Evolutionary conservation across 1,140 invertebrate species (phyloP).

Genomic region (Cotesia chilonis): DNA sequence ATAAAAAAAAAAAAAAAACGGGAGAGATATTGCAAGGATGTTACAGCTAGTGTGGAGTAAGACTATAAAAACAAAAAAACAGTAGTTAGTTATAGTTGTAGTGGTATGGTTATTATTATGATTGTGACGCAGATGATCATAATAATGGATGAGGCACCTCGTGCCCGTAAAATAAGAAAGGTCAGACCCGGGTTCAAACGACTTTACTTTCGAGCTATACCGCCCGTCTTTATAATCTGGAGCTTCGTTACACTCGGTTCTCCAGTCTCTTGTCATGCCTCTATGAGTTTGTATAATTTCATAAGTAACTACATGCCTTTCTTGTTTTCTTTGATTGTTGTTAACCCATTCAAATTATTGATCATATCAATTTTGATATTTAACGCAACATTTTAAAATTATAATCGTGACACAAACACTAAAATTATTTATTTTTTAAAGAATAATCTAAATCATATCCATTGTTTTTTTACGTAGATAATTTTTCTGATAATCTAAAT

Average conservation of each 20-base stretch:
- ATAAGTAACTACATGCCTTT: background rate
- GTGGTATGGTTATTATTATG: background rate
- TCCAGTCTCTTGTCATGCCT: conserved; percentile 1
- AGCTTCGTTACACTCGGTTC: background rate
- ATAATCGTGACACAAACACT: background rate
- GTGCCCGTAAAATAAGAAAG: conserved; percentile 60
- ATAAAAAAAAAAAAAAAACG: too few relatives aligned
- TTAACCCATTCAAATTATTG: background rate
- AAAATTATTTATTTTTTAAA: too few relatives aligned
- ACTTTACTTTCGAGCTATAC: conserved; percentile 16
- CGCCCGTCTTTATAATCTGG: conserved; percentile 21
- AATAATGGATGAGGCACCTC: conserved; percentile 42
- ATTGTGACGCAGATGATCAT: conserved; percentile 48
- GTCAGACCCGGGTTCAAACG: conserved; percentile 52
- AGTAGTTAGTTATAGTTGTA: too few relatives aligned
- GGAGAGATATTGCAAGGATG: too few relatives aligned
- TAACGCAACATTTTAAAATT: background rate
- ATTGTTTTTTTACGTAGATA: too few relatives aligned
- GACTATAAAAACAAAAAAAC: too few relatives aligned
- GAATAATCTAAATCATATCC: too few relatives aligned
- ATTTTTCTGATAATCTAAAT: too few relatives aligned
- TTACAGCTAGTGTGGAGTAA: too few relatives aligned
- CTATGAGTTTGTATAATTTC: conserved; percentile 18
- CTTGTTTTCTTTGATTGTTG: background rate
- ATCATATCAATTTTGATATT: conserved; percentile 10